These are phyloP conservation scores for Drosophila trapezifrons DNA, from an alignment of 1,140 invertebrate species.

Conservation along the genomic window DNA sequence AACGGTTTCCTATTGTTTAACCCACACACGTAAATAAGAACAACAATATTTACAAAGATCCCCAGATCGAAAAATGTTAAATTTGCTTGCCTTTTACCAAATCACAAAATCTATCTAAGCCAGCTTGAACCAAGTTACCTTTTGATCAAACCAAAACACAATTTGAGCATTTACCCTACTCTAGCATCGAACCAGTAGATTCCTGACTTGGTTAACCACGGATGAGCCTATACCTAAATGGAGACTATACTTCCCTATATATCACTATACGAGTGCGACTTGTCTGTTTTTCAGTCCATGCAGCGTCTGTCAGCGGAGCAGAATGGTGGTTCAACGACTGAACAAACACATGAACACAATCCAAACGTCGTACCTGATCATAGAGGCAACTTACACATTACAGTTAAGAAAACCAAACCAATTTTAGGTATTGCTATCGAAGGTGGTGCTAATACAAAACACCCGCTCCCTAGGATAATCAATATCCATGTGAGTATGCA, in stretches of 20 bases:
- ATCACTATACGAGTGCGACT: slow-evolving; percentile 4
- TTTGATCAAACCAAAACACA: slow-evolving; percentile 59
- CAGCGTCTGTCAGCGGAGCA: slow-evolving; percentile 86
- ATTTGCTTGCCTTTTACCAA: slow-evolving; percentile 64
- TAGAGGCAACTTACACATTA: slow-evolving; percentile 93
- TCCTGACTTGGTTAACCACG: slow-evolving; percentile 24
- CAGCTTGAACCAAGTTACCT: slow-evolving; percentile 43
- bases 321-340: slow-evolving; percentile 87
- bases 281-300: slow-evolving; percentile 88
- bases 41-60: slow-evolving; percentile 40
- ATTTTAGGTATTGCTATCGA: slow-evolving; percentile 98
- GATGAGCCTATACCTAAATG: slow-evolving; percentile 5
- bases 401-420: slow-evolving; percentile 95
- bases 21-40: slow-evolving; percentile 32
- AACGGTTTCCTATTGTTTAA: slow-evolving; percentile 54
- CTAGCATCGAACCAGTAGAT: slow-evolving; percentile 28
- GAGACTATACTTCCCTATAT: neutral
- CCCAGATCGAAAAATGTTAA: slow-evolving; percentile 40
- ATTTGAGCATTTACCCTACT: slow-evolving; percentile 40
- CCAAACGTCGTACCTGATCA: slow-evolving; percentile 91
- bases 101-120: slow-evolving; percentile 42
- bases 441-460: slow-evolving; percentile 97
- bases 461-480: slow-evolving; percentile 96
- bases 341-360: slow-evolving; percentile 86
- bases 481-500: slow-evolving; percentile 93